phyloP scores from a whole-genome alignment of 2,113 vertebrate genomes.

The Oncorhynchus masou region DNA sequence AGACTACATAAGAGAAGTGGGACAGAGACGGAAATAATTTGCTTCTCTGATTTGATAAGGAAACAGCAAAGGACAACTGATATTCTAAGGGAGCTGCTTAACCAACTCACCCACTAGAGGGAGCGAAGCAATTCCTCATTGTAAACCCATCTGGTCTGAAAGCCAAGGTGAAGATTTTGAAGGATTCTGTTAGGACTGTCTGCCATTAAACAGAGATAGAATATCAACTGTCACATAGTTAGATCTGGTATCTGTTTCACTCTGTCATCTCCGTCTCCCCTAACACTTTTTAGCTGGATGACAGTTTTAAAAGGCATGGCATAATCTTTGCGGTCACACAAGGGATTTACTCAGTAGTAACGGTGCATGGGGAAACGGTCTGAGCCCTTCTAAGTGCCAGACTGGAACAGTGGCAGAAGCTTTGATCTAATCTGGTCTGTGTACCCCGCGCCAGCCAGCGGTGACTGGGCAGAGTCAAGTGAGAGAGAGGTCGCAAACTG shows the following conservation, averaged over 20 bases:
- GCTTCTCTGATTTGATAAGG: not conserved
- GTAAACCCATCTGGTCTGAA: constrained; percentile 20
- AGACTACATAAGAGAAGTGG: not conserved
- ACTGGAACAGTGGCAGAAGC: constrained; percentile 10
- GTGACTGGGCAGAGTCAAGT: constrained; percentile 15
- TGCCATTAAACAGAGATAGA: not conserved
- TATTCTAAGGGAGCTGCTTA: constrained; percentile 32
- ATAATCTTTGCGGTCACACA: not conserved
- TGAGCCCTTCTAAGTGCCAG: constrained; percentile 7
- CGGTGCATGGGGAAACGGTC: not conserved
- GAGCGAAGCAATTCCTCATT: constrained; percentile 57
- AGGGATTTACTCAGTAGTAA: constrained; percentile 5
- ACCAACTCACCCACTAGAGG: constrained; percentile 63
- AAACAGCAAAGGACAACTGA: constrained; percentile 7
- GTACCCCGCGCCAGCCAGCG: constrained; percentile 1
- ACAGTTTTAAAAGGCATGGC: constrained; percentile 4
- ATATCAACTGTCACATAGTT: not conserved
- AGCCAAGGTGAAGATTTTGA: not conserved
- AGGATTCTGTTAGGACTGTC: not conserved
- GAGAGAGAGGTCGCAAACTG: constrained; percentile 16
- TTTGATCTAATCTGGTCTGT: constrained; percentile 44
- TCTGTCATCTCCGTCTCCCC: not conserved
- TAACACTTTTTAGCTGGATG: not conserved
- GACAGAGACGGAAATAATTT: not conserved
- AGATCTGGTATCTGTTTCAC: not conserved